phyloP scores from a whole-genome alignment of 92 coral and sea anemone species.

The Bergia puertoricense region DNA sequence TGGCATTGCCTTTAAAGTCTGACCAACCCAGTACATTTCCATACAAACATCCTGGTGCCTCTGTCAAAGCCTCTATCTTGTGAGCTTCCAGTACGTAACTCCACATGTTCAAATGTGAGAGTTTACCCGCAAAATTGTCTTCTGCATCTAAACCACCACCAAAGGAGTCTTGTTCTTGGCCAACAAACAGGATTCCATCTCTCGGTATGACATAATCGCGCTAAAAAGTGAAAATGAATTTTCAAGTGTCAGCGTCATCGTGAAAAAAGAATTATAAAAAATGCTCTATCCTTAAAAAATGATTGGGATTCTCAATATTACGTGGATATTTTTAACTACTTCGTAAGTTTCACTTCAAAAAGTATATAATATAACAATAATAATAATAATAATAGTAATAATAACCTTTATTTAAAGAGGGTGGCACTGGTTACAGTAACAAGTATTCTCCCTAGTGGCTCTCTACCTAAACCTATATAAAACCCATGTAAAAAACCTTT shows the following conservation, averaged over 20 bases:
- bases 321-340: too few species aligned
- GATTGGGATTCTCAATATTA: too few species aligned
- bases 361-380: too few species aligned
- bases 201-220: constrained; percentile 10
- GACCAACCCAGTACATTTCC: constrained; percentile 26
- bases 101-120: constrained; percentile 27
- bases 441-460: too few species aligned
- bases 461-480: too few species aligned
- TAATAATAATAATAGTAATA: too few species aligned
- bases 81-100: constrained; percentile 19
- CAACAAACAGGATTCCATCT: constrained; percentile 7
- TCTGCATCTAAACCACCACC: background rate
- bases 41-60: background rate
- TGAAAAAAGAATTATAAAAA: background rate
- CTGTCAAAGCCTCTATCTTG: background rate
- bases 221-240: background rate
- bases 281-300: too few species aligned
- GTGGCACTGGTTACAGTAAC: too few species aligned
- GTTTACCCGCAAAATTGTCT: constrained; percentile 1
- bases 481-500: too few species aligned
- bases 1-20: background rate
- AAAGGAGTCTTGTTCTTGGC: constrained; percentile 27
- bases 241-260: too few species aligned
- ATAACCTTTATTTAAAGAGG: too few species aligned
- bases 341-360: too few species aligned